Percentiles rank a stretch among this genome's conserved stretches.
Conservation (phyloP, 2,888 invertebrate genomes). For the Cheilosia pagana region DNA sequence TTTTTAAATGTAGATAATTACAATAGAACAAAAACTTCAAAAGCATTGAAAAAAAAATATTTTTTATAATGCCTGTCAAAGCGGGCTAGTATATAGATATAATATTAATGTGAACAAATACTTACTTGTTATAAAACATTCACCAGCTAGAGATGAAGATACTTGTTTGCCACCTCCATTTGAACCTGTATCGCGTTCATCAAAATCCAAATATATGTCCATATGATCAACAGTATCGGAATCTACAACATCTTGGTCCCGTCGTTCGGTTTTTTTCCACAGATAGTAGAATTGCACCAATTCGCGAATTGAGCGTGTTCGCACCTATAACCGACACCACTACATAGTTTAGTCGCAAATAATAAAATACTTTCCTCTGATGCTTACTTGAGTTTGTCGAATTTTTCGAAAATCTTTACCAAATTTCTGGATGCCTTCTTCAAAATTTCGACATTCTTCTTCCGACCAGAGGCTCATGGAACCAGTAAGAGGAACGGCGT, state of each 20-base stretch:
- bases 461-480: constrained; percentile 97
- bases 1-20: too few species aligned
- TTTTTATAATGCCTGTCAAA: too few species aligned
- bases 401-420: constrained; percentile 99
- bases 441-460: constrained; percentile 98
- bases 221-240: constrained; percentile 82
- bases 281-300: constrained; percentile 97
- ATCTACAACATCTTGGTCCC: constrained; percentile 86
- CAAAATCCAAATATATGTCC: constrained; percentile 79
- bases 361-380: neutral
- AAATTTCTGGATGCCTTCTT: constrained; percentile 95
- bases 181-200: constrained; percentile 59
- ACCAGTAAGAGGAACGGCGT: constrained; percentile 87
- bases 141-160: constrained; percentile 34
- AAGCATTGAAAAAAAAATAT: too few species aligned
- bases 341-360: neutral
- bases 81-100: neutral
- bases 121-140: constrained; percentile 15
- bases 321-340: constrained; percentile 83
- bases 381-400: constrained; percentile 91
- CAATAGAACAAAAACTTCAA: too few species aligned
- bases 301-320: constrained; percentile 97
- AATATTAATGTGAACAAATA: neutral
- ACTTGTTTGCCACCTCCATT: constrained; percentile 79
- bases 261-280: constrained; percentile 99